Base-by-base conservation (phyloP, 1,140 invertebrate genomes). In the Drosophila funebris region DNA sequence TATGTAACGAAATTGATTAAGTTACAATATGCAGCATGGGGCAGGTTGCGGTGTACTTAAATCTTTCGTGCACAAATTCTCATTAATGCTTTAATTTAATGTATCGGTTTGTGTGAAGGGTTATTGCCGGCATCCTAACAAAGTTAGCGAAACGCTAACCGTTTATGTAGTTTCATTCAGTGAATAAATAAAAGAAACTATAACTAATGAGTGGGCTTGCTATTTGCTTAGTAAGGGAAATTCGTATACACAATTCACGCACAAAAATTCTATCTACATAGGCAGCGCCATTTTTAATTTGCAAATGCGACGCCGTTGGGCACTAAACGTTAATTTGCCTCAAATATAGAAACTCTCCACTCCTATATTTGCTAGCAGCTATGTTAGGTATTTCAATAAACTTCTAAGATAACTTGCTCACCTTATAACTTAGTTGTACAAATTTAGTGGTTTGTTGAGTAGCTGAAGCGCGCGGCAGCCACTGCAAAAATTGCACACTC, bases 231-330 rank as follows among this genome's bases (percentile, higher is more conserved):
- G 14, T 53, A 33, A 48, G 14, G 33, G 43, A 14, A 60, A 56
- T 75, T 66, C n/a, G 63, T 44, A 50, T 61, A 53, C 54, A 37
- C 36, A 43, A 16, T 16, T 50, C 33, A 43, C 44, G 44, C 37
- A 53, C 22, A 27, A 13, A 71, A 57, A 60, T 84, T 66, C 54
- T 85, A 63, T 85, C 70, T 85, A 82, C 54, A 87, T 61, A 56
- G 50, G 73, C 60, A 85, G 37, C 82, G 82, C 82, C 82, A 85
- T 85, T 88, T 85, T 85, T 85, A 82, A 87, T 85, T 85, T 85
- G 78, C 78, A 54, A 68, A 68, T 27, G 16, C 31, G 70, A 68
- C 48, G 70, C 61, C 70, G 41, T 24, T 44, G 63, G 58, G n/a
- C 37, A 33, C 2, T 24, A 53, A 67, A 4, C 16, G 20, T 22